Conservation (phyloP, 2,797 vertebrate genomes). For the Brachyalestes nurse region DNA sequence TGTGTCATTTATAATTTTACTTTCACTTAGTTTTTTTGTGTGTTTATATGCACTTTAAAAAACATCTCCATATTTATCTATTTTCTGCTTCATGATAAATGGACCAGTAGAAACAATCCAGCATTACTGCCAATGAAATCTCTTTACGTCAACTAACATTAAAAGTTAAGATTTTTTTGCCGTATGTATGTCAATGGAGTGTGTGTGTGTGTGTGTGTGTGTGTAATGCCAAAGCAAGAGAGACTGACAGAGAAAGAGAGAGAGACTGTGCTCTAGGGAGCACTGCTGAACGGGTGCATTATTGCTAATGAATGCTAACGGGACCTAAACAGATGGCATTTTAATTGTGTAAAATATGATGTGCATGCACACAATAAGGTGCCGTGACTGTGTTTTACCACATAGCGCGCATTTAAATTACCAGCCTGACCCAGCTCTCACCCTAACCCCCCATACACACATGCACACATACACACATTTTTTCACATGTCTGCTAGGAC, state of each 20-base stretch:
- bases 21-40: neutral
- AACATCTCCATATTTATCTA: no score
- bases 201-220: constrained; percentile 24
- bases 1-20: constrained; percentile 17
- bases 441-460: constrained; percentile 39
- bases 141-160: no score
- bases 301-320: constrained; percentile 63
- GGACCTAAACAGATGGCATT: constrained; percentile 79
- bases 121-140: no score
- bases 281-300: constrained; percentile 56
- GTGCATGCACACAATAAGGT: constrained; percentile 81
- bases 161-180: no score
- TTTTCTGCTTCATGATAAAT: no score
- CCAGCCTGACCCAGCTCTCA: constrained; percentile 56
- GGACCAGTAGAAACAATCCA: no score
- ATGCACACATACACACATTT: constrained; percentile 50
- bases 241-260: constrained; percentile 37
- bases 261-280: constrained; percentile 39
- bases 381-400: constrained; percentile 75
- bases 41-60: constrained; percentile 5
- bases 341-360: constrained; percentile 85
- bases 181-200: constrained; percentile 47
- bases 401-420: constrained; percentile 59
- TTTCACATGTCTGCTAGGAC: neutral
- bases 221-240: neutral